Evolutionary conservation across 2,113 vertebrate species (phyloP).

Genomic region (Corynorhinus townsendii): DNA sequence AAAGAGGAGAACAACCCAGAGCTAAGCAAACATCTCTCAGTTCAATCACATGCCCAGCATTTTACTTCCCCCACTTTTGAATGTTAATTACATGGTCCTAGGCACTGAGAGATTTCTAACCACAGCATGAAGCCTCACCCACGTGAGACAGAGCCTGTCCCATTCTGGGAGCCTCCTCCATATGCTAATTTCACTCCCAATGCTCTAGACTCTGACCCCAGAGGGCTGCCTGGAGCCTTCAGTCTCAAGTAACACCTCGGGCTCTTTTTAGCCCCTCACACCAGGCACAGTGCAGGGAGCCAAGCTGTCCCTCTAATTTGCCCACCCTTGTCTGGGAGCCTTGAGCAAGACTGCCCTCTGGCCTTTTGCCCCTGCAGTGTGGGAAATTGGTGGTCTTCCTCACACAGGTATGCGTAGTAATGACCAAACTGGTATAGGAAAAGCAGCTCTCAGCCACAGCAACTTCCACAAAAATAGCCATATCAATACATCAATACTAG

Average conservation of each 20-base stretch:
- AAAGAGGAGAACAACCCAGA: background rate
- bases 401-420: background rate
- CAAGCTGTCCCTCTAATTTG: fast-evolving
- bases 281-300: fast-evolving
- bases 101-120: background rate
- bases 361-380: too few species aligned
- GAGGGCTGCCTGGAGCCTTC: too few species aligned
- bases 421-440: fast-evolving
- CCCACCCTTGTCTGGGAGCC: fast-evolving
- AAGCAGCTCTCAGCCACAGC: background rate
- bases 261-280: fast-evolving
- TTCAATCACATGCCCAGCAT: background rate
- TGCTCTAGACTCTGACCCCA: background rate
- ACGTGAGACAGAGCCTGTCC: background rate
- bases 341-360: background rate
- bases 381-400: background rate
- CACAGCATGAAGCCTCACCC: too few species aligned
- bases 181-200: fast-evolving
- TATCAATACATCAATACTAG: fast-evolving
- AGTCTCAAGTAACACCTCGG: fast-evolving
- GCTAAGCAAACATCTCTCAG: background rate
- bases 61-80: too few species aligned
- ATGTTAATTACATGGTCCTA: fast-evolving
- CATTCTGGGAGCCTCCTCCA: fast-evolving
- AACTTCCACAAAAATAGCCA: background rate